phyloP scores from a whole-genome alignment of 30 jellyfish, hydroid and myxozoan genomes.

The Catostylus mosaicus region DNA sequence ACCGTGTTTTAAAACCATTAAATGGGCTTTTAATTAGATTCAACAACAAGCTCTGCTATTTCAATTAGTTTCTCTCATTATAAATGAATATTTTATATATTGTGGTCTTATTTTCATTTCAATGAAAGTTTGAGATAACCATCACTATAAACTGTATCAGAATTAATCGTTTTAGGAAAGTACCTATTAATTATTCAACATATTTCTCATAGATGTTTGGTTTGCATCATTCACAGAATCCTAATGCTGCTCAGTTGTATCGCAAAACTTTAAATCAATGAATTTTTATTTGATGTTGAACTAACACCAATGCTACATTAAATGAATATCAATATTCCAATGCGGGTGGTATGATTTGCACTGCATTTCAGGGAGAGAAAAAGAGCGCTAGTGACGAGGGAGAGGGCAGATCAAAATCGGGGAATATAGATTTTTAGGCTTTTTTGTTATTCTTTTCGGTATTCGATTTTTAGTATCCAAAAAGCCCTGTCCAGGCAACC shows the following conservation, averaged over 20 bases:
- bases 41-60: not conserved
- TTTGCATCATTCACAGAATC: not conserved
- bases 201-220: not conserved
- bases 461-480: no score
- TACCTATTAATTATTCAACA: conserved; percentile 2
- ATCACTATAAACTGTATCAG: conserved; percentile 20
- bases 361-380: no score
- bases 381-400: no score
- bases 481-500: no score
- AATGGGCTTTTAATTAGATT: conserved; percentile 3
- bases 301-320: no score
- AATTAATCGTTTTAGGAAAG: conserved; percentile 1
- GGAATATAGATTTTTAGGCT: no score
- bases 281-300: no score
- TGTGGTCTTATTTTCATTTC: conserved; percentile 11
- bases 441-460: no score
- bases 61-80: conserved; percentile 27
- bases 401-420: no score
- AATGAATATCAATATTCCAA: no score
- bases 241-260: not conserved
- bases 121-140: not conserved
- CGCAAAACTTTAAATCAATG: no score
- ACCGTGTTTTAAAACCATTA: not conserved
- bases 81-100: conserved; percentile 3
- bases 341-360: no score